phyloP scores from a whole-genome alignment of 2,888 invertebrate genomes.

The Sarcophaga rosellei region DNA sequence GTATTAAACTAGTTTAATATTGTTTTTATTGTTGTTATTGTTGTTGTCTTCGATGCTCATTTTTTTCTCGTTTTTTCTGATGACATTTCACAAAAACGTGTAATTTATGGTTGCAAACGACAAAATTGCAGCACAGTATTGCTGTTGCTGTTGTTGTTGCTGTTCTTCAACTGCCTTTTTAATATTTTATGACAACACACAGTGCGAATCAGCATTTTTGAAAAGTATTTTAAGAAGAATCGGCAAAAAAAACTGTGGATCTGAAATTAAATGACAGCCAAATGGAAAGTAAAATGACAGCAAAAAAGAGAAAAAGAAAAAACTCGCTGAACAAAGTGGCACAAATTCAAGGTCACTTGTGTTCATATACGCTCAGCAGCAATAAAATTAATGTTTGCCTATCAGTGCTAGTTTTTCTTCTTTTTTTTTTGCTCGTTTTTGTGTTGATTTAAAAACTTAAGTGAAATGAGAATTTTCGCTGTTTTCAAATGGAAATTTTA shows the following conservation, averaged over 20 bases:
- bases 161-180: neutral
- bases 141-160: neutral
- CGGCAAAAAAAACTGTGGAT: neutral
- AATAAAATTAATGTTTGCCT: neutral
- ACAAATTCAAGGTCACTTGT: conserved; percentile 13
- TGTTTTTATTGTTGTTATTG: neutral
- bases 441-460: too few species aligned
- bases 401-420: too few species aligned
- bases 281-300: conserved; percentile 9
- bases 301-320: neutral
- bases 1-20: neutral
- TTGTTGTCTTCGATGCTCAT: neutral
- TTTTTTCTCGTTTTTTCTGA: neutral
- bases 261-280: conserved; percentile 4
- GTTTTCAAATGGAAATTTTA: too few species aligned
- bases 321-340: neutral
- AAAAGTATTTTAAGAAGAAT: conserved; percentile 20
- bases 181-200: conserved; percentile 54
- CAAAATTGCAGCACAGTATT: neutral
- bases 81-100: conserved; percentile 54
- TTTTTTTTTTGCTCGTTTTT: too few species aligned
- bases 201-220: conserved; percentile 55
- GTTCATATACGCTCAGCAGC: neutral
- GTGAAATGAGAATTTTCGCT: too few species aligned
- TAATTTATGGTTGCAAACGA: conserved; percentile 48